These are phyloP conservation scores for Chaetoderma sp. DNA, from an alignment of 2,888 invertebrate species.

Conservation along the genomic window DNA sequence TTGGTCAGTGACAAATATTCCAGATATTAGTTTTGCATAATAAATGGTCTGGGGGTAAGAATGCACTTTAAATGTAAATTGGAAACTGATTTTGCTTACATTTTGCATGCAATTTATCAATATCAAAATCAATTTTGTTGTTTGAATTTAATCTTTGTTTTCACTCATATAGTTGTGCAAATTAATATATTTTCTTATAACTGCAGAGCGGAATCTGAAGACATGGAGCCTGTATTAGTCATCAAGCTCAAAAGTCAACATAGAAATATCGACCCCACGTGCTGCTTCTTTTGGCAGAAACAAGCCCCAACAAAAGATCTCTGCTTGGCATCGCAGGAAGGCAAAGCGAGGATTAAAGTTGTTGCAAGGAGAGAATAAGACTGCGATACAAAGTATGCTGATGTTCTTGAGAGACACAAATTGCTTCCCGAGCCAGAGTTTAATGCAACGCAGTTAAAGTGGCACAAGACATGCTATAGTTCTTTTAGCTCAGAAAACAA, in stretches of 20 bases:
- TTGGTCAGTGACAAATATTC: too few relatives aligned
- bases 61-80: too few relatives aligned
- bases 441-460: not conserved
- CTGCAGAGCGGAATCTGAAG: not conserved
- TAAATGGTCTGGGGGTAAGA: too few relatives aligned
- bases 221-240: not conserved
- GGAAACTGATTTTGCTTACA: too few relatives aligned
- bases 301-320: not conserved
- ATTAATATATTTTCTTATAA: not conserved
- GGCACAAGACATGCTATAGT: not conserved
- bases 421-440: not conserved
- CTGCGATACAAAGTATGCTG: not conserved
- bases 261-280: not conserved
- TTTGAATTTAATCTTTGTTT: too few relatives aligned
- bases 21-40: too few relatives aligned
- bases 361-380: not conserved
- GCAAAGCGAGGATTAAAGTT: not conserved
- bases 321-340: not conserved
- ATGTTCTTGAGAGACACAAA: not conserved
- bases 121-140: too few relatives aligned
- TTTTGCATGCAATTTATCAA: too few relatives aligned
- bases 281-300: not conserved
- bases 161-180: not conserved
- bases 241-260: not conserved
- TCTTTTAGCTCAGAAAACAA: not conserved